Evolutionary conservation across 2,888 invertebrate genomes (phyloP), one percentile per base, ranked within the genome.

Genomic region (Eupithecia inturbata): DNA sequence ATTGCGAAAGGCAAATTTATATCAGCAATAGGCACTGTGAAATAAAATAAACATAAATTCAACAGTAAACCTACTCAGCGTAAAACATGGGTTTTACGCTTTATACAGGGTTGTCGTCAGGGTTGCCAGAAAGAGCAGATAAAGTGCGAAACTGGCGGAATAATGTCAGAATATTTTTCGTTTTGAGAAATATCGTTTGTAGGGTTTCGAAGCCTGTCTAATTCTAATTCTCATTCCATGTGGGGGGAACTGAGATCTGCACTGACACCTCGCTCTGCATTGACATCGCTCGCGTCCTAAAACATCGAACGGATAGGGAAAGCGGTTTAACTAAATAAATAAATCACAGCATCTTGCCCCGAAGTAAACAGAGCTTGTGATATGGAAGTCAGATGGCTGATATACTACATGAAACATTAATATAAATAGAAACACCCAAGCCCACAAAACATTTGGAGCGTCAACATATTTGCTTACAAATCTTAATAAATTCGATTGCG

Each of bases 41-140:
- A 26, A 57, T 57, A 57, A 57, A 57, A 57, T 57, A 57, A 57
- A 57, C 57, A 57, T 57, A 57, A 57, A 57, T 26, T 26, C 57
- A 57, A 22, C 57, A 57, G 57, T 57, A 57, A 57, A 57, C 57
- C 26, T 57, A 57, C 57, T 53, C 53, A 12, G 26, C 26, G 26
- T 26, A 26, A 57, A 57, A 57, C 57, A 57, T 26, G 57, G 26
- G 57, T 57, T 57, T 57, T 57, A 57, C 57, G 26, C 6, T 57
- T 57, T 26, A n/a, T 53, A 57, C 57, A 57, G 26, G 57, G 57
- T 26, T 57, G 26, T 12, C 57, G 14, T 26, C 57, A 26, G 57
- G 10, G 57, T 57, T 26, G 57, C 57, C 26, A 57, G 57, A 26
- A 31, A 26, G 57, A 12, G 26, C 22, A 26, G 57, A 5, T 5